phyloP scores from a whole-genome alignment of 1,140 invertebrate species.

The Carposina sasakii region DNA sequence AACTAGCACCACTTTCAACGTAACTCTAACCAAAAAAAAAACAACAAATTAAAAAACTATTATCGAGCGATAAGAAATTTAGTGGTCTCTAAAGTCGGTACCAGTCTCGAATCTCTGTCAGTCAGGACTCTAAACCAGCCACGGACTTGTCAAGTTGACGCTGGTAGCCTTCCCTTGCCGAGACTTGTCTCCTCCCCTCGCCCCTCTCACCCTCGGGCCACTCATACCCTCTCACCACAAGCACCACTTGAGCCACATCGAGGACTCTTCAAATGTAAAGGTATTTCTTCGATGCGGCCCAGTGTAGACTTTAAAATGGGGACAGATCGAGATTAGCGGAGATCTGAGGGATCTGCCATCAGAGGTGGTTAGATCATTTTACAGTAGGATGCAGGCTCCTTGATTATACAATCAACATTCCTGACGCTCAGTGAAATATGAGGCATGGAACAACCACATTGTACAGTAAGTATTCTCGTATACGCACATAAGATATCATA shows the following conservation, averaged over 20 bases:
- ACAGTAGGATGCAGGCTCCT: too few species aligned
- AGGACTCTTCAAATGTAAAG: conserved; percentile 42
- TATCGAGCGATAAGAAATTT: conserved; percentile 38
- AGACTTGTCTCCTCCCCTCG: conserved; percentile 11
- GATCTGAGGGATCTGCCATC: too few species aligned
- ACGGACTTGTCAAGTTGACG: conserved; percentile 62
- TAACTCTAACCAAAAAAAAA: too few species aligned
- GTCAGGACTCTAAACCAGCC: conserved; percentile 36
- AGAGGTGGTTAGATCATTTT: too few species aligned
- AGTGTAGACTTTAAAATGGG: conserved; percentile 17
- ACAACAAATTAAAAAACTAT: conserved; percentile 4
- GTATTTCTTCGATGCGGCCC: conserved; percentile 55
- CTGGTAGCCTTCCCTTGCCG: conserved; percentile 35
- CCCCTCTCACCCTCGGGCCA: conserved; percentile 4
- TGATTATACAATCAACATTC: too few species aligned
- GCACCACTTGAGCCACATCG: conserved; percentile 35
- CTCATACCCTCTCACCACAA: conserved; percentile 26
- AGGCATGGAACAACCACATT: not conserved
- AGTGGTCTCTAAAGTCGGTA: conserved; percentile 45
- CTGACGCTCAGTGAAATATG: too few species aligned
- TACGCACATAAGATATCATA: too few species aligned
- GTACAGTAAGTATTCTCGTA: too few species aligned
- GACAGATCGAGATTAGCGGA: conserved; percentile 18
- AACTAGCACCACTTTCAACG: too few species aligned
- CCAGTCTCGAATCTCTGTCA: conserved; percentile 55